Base-by-base conservation (phyloP, 2,888 invertebrate genomes). In the Troides helena region DNA sequence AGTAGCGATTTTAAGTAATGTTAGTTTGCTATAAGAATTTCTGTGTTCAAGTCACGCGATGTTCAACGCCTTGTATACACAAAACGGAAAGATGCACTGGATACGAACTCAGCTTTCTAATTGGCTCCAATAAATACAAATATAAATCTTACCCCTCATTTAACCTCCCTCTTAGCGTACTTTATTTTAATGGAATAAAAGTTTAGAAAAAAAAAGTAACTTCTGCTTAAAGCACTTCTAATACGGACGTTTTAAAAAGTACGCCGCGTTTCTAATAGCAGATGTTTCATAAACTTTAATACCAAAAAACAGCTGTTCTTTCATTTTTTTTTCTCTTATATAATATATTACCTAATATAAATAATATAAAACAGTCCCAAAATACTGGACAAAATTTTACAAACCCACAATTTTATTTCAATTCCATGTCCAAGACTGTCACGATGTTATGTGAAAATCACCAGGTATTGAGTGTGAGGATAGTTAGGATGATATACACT, bases 31-130 rank as follows among this genome's bases (percentile, higher is more conserved):
- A 80, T 80, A 84, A 82, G 85, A 85, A 87, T 88, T 84, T 85
- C 83, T 81, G 75, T 76, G 85, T 83, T 80, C 72, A 74, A 85
- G 87, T 86, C 87, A 88, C 89, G 89, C 88, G 82, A 87, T 78
- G 80, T 78, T 83, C 81, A 81, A 82, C 80, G 78, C 79, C 80
- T 84, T 82, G 84, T 85, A 83, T 83, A 78, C 81, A 81, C 78
- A 81, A 61, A 69, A 61, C 60, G 56, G 60, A 56, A 81, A 85
- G 86, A 79, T 77, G 78, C 74, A 76, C 73, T 76, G 68, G 78
- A 78, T 79, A 78, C 73, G 67, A 73, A 70, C 70, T 72, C 72
- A 74, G 73, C 75, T 78, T 77, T 75, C 78, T 79, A 79, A 79
- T 79, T 79, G 79, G 79, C 75, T 74, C 70, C 72, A 76, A 75